A percentile compares a stretch with the other conserved stretches of the same genome.
These are phyloP conservation scores for Agrotis puta DNA, from an alignment of 2,888 invertebrate genomes.

Conservation along the genomic window DNA sequence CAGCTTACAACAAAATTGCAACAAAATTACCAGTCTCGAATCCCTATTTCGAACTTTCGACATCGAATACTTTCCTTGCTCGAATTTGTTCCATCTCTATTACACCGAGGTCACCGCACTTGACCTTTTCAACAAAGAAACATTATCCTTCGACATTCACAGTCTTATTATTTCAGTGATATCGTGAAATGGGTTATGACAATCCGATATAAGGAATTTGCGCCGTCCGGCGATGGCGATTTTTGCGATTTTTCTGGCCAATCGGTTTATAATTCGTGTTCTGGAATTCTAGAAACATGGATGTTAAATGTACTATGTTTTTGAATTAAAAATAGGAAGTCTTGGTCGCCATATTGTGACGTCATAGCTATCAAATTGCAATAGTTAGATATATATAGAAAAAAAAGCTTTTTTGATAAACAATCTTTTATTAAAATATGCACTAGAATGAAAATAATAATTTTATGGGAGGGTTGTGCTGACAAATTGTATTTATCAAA, in stretches of 20 bases:
- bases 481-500: too few relatives aligned
- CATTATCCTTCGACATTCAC: slow-evolving; percentile 60
- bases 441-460: too few relatives aligned
- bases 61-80: slow-evolving; percentile 14
- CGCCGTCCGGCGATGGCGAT: slow-evolving; percentile 22
- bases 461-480: too few relatives aligned
- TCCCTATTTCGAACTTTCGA: slow-evolving; percentile 18
- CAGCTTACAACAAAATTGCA: slow-evolving; percentile 1
- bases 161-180: slow-evolving; percentile 48
- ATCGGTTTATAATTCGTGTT: slow-evolving; percentile 36
- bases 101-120: slow-evolving; percentile 45
- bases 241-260: slow-evolving; percentile 26
- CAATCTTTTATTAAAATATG: too few relatives aligned
- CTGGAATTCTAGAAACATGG: slow-evolving; percentile 18
- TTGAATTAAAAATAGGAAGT: too few relatives aligned
- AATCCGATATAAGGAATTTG: slow-evolving; percentile 57
- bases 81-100: slow-evolving; percentile 51
- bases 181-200: slow-evolving; percentile 60
- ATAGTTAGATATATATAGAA: too few relatives aligned
- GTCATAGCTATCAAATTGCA: too few relatives aligned
- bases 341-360: too few relatives aligned
- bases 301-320: not conserved
- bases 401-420: too few relatives aligned
- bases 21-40: slow-evolving; percentile 16
- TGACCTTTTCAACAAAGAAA: slow-evolving; percentile 58